Evolutionary conservation across 2,113 vertebrate species (phyloP).

Genomic region (Pseudorasbora parva): DNA sequence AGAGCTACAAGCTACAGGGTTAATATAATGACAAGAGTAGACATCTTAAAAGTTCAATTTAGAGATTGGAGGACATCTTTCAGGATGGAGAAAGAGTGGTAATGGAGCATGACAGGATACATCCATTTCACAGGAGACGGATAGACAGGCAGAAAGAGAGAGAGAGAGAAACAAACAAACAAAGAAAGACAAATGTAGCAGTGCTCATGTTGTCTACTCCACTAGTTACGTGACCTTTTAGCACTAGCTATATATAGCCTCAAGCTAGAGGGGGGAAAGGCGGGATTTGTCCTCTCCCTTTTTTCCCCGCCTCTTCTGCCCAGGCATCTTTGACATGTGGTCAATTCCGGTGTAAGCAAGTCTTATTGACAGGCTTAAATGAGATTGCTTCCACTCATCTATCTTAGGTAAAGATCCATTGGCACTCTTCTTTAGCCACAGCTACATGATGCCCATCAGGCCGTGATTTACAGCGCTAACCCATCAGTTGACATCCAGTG

Average conservation of each 20-base stretch:
- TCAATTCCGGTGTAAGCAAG: conserved; percentile 66
- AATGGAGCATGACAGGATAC: conserved; percentile 53
- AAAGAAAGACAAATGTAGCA: conserved; percentile 54
- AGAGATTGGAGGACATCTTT: conserved; percentile 49
- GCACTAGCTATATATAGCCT: conserved; percentile 70
- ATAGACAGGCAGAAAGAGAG: conserved; percentile 6
- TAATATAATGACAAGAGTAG: conserved; percentile 20
- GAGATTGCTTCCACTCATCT: conserved; percentile 63
- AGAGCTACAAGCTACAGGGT: conserved; percentile 7
- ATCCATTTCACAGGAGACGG: conserved; percentile 51
- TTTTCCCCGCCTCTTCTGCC: conserved; percentile 50
- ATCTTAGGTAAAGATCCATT: conserved; percentile 57
- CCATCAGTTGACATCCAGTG: background rate
- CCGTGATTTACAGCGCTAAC: conserved; percentile 15
- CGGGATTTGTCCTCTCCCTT: background rate
- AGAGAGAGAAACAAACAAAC: background rate
- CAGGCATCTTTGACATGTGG: conserved; percentile 61
- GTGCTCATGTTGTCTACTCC: conserved; percentile 58
- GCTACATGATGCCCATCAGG: conserved; percentile 23
- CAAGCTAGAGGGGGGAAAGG: conserved; percentile 45
- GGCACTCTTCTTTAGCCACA: conserved; percentile 41
- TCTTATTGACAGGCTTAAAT: conserved; percentile 64
- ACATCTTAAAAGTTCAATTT: conserved; percentile 20
- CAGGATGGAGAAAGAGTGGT: conserved; percentile 47
- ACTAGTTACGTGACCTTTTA: conserved; percentile 71